Conservation (phyloP, 2,113 vertebrate species). For the Oceanodroma tethys region DNA sequence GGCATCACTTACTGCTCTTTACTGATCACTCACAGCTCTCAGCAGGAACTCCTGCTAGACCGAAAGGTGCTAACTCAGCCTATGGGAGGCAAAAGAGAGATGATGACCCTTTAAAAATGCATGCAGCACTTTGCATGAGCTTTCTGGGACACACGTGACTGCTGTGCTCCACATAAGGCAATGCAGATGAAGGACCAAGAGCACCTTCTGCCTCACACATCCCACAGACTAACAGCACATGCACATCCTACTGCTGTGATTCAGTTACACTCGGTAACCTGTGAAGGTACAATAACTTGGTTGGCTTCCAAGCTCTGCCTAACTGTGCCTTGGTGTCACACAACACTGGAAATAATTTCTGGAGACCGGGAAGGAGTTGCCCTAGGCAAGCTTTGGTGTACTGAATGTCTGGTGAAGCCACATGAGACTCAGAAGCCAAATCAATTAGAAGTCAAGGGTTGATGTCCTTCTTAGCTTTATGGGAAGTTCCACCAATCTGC, state of each 20-base stretch:
- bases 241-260: background rate
- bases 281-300: background rate
- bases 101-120: background rate
- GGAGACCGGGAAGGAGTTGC: background rate
- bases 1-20: background rate
- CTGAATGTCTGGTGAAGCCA: background rate
- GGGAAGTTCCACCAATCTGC: background rate
- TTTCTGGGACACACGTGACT: background rate
- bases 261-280: background rate
- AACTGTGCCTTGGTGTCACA: background rate
- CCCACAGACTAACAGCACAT: background rate
- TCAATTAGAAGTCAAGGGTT: background rate
- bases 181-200: background rate
- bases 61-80: background rate
- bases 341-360: background rate
- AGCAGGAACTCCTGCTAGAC: background rate
- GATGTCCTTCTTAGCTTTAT: background rate
- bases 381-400: background rate
- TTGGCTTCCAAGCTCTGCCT: background rate
- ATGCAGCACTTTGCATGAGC: background rate
- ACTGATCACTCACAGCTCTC: background rate
- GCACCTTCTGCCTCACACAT: background rate
- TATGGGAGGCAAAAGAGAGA: background rate
- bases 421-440: background rate
- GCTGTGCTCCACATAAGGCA: background rate